Evolutionary conservation across 2,797 vertebrate species (phyloP), one percentile per base, ranked within the genome.

Genomic region (Enoplosus armatus): DNA sequence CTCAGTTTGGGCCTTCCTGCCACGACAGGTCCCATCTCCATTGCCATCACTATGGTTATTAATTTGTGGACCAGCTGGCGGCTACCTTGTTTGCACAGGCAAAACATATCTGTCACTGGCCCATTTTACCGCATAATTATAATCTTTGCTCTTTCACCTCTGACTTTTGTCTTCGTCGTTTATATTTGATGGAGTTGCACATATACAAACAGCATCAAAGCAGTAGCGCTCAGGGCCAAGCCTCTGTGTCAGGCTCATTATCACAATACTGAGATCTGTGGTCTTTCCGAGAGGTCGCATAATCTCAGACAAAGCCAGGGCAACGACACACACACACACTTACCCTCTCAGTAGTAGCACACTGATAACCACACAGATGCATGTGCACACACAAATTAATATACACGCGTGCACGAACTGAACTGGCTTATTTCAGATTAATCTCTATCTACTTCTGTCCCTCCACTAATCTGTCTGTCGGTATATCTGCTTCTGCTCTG

Each of bases 341-440:
- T 15, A 45, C 43, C 3, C 43, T 45, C 41, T n/a, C 61, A 35
- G 35, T 20, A 33, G 62, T 16, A 18, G 43, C 55, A 54, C 60
- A 65, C 54, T 37, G 31, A 60, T 12, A 47, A 54, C 35, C 33
- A 50, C 58, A 84, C 78, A 54, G 15, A 67, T 37, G 22, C 72
- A 77, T 20, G n/a, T 59, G 67, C 53, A 45, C 58, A 64, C 20
- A 37, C 54, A 81, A 56, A 82, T 68, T 39, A 67, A 78, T 55
- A 60, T 11, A 11, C 26, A 55, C 14, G 12, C 1, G n/a, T 51
- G 53, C 37, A 71, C 16, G 22, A 6, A 68, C 60, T 69, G 73
- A 85, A 82, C 80, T 88, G 87, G 68, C 79, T 90, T 86, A 83
- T 86, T 88, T 90, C 85, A 72, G 61, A 85, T 81, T 90, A 87